Evolutionary conservation across 2,113 vertebrate species (phyloP).

Genomic region (Hymenochirus boettgeri): DNA sequence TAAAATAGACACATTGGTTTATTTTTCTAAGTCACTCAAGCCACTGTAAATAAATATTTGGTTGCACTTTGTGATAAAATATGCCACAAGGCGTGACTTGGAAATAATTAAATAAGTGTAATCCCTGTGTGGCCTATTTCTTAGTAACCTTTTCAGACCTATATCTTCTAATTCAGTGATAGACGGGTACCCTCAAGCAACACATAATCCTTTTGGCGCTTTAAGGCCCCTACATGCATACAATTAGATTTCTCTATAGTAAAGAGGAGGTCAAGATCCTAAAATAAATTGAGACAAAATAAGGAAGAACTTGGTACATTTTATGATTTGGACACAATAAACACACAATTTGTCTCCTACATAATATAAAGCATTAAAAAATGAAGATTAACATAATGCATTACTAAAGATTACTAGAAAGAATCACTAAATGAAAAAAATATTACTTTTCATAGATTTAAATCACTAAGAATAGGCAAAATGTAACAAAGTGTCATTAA

Average conservation of each 20-base stretch:
- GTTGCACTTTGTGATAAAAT: slow-evolving; percentile 9
- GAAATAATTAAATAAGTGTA: slow-evolving; percentile 9
- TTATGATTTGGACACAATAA: not conserved
- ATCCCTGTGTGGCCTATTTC: slow-evolving; percentile 19
- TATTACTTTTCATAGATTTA: too few relatives aligned
- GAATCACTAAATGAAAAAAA: too few relatives aligned
- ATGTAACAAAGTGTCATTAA: too few relatives aligned
- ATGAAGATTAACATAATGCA: too few relatives aligned
- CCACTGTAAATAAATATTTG: slow-evolving; percentile 14
- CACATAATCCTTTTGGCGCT: slow-evolving; percentile 9
- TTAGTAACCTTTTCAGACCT: slow-evolving; percentile 23
- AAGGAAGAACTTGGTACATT: not conserved
- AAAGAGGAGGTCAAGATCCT: slow-evolving; percentile 5
- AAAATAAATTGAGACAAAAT: slow-evolving; percentile 7
- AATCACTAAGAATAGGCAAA: too few relatives aligned
- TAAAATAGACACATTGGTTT: not conserved
- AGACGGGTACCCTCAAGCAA: slow-evolving; percentile 5
- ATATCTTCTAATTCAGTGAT: slow-evolving; percentile 12
- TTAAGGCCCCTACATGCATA: not conserved
- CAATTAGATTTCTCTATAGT: slow-evolving; percentile 10
- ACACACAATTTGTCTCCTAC: not conserved
- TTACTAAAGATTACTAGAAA: too few relatives aligned
- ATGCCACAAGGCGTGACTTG: slow-evolving; percentile 6
- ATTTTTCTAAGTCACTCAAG: slow-evolving; percentile 14
- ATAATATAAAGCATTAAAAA: not conserved